Evolutionary conservation across 2,797 vertebrate genomes (phyloP).

Genomic region (Spinus olivaceus): DNA sequence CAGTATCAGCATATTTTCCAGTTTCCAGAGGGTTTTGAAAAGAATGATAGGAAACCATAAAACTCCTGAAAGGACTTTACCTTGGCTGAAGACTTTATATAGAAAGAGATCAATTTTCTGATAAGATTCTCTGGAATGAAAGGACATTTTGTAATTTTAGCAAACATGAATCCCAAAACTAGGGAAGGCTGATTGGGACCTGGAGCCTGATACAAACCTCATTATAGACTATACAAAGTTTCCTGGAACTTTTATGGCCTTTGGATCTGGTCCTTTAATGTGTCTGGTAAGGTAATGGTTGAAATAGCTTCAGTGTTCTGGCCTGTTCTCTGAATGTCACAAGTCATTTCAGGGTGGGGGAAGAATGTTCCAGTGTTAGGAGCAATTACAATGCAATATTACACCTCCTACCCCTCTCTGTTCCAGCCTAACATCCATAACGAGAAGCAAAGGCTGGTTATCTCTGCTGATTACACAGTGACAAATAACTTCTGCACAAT

Average conservation of each 20-base stretch:
- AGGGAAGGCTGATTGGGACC: slow-evolving; percentile 16
- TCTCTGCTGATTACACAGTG: not conserved
- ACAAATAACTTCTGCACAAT: not conserved
- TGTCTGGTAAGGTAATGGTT: slow-evolving; percentile 5
- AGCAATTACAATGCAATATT: not conserved
- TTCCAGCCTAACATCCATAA: not conserved
- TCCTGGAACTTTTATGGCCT: slow-evolving; percentile 8
- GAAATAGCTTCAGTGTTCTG: slow-evolving; percentile 24
- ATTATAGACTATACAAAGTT: slow-evolving; percentile 45
- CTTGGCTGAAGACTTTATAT: slow-evolving; percentile 63
- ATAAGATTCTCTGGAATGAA: slow-evolving; percentile 70
- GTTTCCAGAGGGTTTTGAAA: slow-evolving; percentile 63
- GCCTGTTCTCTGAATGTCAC: not conserved
- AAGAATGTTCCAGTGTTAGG: not conserved
- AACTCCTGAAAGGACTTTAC: slow-evolving; percentile 56
- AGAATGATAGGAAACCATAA: slow-evolving; percentile 57
- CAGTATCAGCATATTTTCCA: slow-evolving; percentile 67
- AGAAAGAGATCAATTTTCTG: slow-evolving; percentile 78
- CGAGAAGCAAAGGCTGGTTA: not conserved
- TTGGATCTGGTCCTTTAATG: slow-evolving; percentile 19
- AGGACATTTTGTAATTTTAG: slow-evolving; percentile 73
- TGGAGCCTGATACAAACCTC: slow-evolving; percentile 18
- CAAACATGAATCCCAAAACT: slow-evolving; percentile 64
- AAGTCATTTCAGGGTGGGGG: rapidly evolving
- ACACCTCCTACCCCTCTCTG: not conserved